A percentile compares a stretch with the other conserved stretches of the same genome.
Conservation (phyloP, 2,888 invertebrate genomes). For the Lycocerus yunnanus region DNA sequence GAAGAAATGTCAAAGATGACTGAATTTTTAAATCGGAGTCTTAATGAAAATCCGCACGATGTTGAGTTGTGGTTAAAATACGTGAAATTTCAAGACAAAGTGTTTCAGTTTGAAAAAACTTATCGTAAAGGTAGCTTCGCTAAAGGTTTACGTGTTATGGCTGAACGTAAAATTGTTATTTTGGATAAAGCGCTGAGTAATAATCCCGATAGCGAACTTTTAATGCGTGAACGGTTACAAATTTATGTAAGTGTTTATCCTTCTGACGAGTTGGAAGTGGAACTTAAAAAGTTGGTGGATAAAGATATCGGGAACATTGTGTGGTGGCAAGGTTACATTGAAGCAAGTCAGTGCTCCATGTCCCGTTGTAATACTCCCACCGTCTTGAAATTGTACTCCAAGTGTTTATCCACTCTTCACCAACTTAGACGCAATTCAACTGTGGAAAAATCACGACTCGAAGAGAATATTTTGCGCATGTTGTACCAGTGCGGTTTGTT, state of each 20-base stretch:
- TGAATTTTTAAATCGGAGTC: constrained; percentile 59
- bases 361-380: constrained; percentile 65
- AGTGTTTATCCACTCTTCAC: constrained; percentile 56
- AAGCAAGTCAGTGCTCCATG: constrained; percentile 62
- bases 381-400: constrained; percentile 62
- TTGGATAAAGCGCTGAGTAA: constrained; percentile 64
- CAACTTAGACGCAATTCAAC: constrained; percentile 50
- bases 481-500: constrained; percentile 63
- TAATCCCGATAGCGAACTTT: constrained; percentile 60
- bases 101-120: constrained; percentile 55
- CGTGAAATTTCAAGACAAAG: constrained; percentile 61
- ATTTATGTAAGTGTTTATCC: constrained; percentile 61
- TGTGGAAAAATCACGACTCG: constrained; percentile 48
- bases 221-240: constrained; percentile 59
- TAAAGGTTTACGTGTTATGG: constrained; percentile 53
- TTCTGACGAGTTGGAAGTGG: constrained; percentile 61
- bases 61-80: constrained; percentile 65
- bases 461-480: constrained; percentile 55
- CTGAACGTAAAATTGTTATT: constrained; percentile 65
- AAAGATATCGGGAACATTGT: constrained; percentile 58
- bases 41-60: constrained; percentile 59
- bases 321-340: constrained; percentile 61
- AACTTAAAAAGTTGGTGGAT: constrained; percentile 56
- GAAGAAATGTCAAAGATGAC: constrained; percentile 58
- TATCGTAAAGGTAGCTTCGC: constrained; percentile 54